phyloP scores from a whole-genome alignment of 1,140 invertebrate genomes.

The Oppia nitens region DNA sequence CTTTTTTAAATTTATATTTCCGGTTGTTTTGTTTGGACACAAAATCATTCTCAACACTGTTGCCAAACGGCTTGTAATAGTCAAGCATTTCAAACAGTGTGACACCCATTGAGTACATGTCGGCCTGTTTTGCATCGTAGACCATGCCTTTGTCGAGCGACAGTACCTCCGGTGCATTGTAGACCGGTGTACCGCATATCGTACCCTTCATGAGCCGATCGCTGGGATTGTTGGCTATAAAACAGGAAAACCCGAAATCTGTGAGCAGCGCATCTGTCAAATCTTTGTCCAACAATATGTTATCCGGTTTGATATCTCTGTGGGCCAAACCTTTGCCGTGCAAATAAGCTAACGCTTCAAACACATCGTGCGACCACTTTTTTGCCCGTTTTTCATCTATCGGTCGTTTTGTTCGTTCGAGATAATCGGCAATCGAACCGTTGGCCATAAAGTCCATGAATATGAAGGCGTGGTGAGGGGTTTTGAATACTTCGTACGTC shows the following conservation, averaged over 20 bases:
- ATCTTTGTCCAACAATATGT: background rate
- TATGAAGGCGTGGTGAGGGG: background rate
- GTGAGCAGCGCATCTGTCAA: background rate
- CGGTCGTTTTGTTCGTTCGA: too few species aligned
- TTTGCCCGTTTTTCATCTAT: background rate
- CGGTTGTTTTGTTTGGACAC: background rate
- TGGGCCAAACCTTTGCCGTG: background rate
- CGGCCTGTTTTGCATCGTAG: background rate
- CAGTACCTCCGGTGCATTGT: background rate
- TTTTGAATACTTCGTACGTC: background rate
- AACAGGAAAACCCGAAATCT: background rate
- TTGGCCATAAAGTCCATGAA: background rate
- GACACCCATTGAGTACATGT: background rate
- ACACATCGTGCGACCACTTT: background rate
- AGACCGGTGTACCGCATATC: background rate
- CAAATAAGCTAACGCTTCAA: background rate
- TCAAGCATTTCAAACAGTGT: background rate
- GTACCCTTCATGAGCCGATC: background rate
- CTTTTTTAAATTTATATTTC: background rate
- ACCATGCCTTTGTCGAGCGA: background rate
- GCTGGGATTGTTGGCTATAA: background rate
- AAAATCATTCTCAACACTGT: background rate
- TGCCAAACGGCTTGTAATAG: background rate
- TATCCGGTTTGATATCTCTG: background rate
- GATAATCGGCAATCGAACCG: background rate